Evolutionary conservation across 2,113 vertebrate genomes (phyloP).

Genomic region (Himantopus leucocephalus): DNA sequence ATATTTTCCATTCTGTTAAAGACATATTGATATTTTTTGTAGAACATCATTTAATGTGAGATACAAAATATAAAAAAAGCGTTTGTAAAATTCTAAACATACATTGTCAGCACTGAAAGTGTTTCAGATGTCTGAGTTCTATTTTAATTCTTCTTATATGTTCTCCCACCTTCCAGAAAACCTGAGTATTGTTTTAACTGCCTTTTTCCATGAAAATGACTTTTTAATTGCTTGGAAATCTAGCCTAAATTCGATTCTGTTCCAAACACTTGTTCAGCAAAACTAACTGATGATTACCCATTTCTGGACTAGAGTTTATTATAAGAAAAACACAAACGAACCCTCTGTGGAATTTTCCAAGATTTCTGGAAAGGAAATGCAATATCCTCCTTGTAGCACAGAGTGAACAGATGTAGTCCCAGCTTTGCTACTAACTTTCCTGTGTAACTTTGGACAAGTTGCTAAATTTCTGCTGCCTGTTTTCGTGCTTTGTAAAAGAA

Average conservation of each 20-base stretch:
- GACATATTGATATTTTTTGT: neutral
- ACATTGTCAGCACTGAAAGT: neutral
- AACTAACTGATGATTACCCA: neutral
- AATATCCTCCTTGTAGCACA: neutral
- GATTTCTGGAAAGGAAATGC: slow-evolving; percentile 10
- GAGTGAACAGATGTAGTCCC: neutral
- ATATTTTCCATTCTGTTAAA: neutral
- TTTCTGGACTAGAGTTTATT: slow-evolving; percentile 7
- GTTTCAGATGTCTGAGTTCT: neutral
- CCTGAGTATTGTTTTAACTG: neutral
- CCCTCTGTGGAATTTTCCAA: slow-evolving; percentile 2
- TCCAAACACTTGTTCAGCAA: slow-evolving; percentile 19
- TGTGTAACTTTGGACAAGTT: neutral
- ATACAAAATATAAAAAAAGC: neutral
- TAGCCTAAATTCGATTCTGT: neutral
- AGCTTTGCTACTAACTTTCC: neutral
- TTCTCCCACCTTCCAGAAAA: neutral
- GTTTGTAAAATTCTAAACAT: neutral
- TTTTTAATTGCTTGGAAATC: neutral
- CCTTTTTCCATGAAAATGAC: neutral
- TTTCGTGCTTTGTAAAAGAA: neutral
- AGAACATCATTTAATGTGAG: neutral
- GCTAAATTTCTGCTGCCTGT: neutral
- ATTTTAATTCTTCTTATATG: neutral
- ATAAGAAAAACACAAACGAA: neutral